These are phyloP conservation scores for Hydroisotoma schaefferi DNA, from an alignment of 2,888 invertebrate species.

Conservation along the genomic window DNA sequence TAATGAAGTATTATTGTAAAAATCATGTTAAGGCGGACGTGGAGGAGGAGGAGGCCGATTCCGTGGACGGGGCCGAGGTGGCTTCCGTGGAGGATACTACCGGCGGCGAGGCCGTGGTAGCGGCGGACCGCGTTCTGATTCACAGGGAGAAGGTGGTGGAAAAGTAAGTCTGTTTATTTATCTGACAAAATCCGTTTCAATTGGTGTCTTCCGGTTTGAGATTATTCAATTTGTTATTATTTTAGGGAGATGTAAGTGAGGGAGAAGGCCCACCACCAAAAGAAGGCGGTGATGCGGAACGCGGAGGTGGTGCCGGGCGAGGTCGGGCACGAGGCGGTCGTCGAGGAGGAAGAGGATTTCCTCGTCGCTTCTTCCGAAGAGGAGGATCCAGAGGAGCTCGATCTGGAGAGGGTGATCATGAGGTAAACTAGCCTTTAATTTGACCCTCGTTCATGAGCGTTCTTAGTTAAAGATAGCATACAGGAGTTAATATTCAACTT, in stretches of 20 bases:
- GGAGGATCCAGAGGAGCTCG: slow-evolving; percentile 53
- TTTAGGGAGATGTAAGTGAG: slow-evolving; percentile 44
- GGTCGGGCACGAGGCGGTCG: slow-evolving; percentile 49
- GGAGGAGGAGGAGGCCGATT: slow-evolving; percentile 37
- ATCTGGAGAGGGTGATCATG: slow-evolving; percentile 48
- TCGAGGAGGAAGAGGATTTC: slow-evolving; percentile 53
- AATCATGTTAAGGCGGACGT: background rate
- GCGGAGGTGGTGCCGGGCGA: slow-evolving; percentile 42
- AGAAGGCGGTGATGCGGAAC: slow-evolving; percentile 48
- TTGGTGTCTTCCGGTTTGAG: too few species aligned
- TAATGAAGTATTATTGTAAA: too few species aligned
- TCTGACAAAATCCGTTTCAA: background rate
- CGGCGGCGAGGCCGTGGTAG: slow-evolving; percentile 40
- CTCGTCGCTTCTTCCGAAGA: slow-evolving; percentile 56
- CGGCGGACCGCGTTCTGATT: slow-evolving; percentile 47
- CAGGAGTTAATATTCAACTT: too few species aligned
- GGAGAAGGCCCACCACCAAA: slow-evolving; percentile 49
- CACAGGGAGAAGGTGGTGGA: slow-evolving; percentile 42
- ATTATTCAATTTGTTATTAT: slow-evolving; percentile 15
- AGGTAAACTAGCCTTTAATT: slow-evolving; percentile 7
- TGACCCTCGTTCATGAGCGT: too few species aligned
- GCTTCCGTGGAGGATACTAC: slow-evolving; percentile 35
- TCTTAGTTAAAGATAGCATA: slow-evolving; percentile 35
- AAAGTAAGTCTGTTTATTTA: background rate
- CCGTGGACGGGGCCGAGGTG: slow-evolving; percentile 25